These are phyloP conservation scores for Echinometra lucunter DNA, from an alignment of 53 echinoderm and acorn worm species.

Conservation along the genomic window DNA sequence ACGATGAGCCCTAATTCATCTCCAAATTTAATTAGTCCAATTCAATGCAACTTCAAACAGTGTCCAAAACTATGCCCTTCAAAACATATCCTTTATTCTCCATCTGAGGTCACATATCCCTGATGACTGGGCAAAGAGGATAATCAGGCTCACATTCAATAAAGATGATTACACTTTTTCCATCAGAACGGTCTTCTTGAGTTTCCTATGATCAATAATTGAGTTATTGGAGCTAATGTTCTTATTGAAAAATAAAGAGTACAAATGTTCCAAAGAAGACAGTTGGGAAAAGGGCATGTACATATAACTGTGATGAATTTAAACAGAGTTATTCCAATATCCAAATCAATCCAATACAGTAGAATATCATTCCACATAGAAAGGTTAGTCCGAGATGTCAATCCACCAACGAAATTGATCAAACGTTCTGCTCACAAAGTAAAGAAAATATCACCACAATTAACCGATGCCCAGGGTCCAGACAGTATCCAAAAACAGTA, in stretches of 20 bases:
- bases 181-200: neutral
- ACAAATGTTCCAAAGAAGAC: neutral
- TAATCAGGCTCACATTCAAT: neutral
- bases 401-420: neutral
- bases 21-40: neutral
- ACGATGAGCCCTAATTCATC: neutral
- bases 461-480: neutral
- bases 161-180: too few species aligned
- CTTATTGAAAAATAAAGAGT: neutral
- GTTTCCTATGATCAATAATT: too few species aligned
- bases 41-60: neutral
- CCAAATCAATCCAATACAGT: too few species aligned
- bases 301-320: too few species aligned
- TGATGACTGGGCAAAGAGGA: neutral
- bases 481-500: neutral
- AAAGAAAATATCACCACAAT: neutral
- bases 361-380: neutral
- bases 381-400: too few species aligned
- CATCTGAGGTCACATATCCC: too few species aligned
- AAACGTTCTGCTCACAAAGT: neutral
- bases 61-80: neutral
- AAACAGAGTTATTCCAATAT: neutral
- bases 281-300: neutral
- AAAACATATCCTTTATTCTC: neutral
- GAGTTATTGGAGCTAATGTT: neutral